Evolutionary conservation across 2,113 vertebrate species (phyloP).

Genomic region (Onychostruthus taczanowskii): DNA sequence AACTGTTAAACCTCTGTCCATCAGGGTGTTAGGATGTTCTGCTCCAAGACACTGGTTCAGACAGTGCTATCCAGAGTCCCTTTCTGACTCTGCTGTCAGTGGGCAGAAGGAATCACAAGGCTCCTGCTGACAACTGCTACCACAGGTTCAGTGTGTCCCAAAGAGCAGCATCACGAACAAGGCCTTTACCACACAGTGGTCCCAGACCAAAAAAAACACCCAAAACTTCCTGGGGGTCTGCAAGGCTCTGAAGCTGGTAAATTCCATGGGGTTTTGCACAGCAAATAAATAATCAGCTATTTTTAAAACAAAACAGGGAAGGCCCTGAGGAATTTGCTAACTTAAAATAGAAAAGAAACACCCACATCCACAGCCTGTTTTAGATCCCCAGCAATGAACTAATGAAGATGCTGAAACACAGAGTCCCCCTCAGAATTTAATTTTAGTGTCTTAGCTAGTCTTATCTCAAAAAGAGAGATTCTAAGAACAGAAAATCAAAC

Average conservation of each 20-base stretch:
- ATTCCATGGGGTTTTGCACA: neutral
- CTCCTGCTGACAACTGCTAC: neutral
- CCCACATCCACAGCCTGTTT: neutral
- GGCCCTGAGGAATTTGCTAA: conserved; percentile 3
- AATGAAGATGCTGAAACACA: conserved; percentile 22
- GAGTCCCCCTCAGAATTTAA: conserved; percentile 21
- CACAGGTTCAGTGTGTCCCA: neutral
- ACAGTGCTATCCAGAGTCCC: neutral
- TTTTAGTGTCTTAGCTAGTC: neutral
- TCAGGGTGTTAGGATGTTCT: neutral
- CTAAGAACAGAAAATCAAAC: conserved; percentile 40
- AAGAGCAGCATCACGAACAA: neutral
- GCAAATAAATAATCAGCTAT: neutral
- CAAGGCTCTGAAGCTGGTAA: neutral
- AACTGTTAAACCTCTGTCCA: neutral
- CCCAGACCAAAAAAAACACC: neutral
- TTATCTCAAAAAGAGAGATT: neutral
- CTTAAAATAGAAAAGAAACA: conserved; percentile 24
- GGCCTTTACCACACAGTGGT: rapidly evolving
- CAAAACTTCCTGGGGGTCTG: neutral
- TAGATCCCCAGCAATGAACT: neutral
- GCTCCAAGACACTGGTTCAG: neutral
- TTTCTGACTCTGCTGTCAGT: neutral
- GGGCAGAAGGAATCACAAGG: neutral
- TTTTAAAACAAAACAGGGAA: conserved; percentile 13